A percentile compares a stretch with the other conserved stretches of the same genome.
These are phyloP conservation scores for Grantiella picta DNA, from an alignment of 2,113 vertebrate genomes.

Conservation along the genomic window DNA sequence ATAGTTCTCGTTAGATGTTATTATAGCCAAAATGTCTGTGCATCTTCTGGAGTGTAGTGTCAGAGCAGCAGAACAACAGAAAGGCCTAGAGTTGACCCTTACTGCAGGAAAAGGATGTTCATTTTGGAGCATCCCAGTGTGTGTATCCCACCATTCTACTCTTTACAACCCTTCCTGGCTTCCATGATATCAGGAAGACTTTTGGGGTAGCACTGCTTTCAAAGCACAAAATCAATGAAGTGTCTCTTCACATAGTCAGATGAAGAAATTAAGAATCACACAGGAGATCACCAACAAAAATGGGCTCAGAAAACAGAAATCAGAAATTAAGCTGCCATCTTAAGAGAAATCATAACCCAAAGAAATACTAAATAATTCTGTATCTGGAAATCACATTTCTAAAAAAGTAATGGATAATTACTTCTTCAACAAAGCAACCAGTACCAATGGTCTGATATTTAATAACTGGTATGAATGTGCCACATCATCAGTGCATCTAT, in stretches of 20 bases:
- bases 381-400: background rate
- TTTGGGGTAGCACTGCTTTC: accelerated
- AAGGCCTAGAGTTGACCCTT: background rate
- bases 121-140: background rate
- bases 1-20: background rate
- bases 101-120: background rate
- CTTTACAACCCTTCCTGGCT: background rate
- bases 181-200: background rate
- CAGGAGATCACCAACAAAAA: background rate
- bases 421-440: background rate
- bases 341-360: background rate
- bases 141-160: no score
- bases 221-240: background rate
- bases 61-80: background rate
- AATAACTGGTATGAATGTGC: background rate
- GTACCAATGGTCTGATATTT: background rate
- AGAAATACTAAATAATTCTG: background rate
- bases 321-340: background rate
- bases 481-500: background rate
- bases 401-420: background rate
- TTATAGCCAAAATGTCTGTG: background rate
- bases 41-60: background rate
- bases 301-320: background rate
- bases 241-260: background rate
- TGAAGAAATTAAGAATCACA: background rate